These are phyloP conservation scores for Drosophila greeni DNA, from an alignment of 2,888 invertebrate species.

Conservation along the genomic window DNA sequence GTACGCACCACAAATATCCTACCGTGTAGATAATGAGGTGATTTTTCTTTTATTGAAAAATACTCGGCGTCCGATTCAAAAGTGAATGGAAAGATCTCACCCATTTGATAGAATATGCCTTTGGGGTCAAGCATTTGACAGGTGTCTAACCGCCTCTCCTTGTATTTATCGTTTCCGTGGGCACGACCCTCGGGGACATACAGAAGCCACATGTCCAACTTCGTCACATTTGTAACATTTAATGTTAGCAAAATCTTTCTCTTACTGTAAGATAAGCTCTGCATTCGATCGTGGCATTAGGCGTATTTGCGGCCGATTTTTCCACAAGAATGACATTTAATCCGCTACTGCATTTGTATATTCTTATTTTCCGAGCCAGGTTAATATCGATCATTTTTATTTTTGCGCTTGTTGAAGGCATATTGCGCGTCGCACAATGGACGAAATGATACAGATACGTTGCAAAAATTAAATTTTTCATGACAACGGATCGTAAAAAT, in stretches of 20 bases:
- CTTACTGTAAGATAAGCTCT: not conserved
- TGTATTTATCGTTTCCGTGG: constrained; percentile 6
- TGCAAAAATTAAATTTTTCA: too few species aligned
- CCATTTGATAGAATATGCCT: constrained; percentile 1
- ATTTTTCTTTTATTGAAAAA: too few species aligned
- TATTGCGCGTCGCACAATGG: too few species aligned
- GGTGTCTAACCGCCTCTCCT: constrained; percentile 8
- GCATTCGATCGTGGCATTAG: not conserved
- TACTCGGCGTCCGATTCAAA: too few species aligned
- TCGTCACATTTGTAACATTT: not conserved
- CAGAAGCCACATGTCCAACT: not conserved
- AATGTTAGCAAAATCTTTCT: not conserved
- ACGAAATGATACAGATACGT: too few species aligned
- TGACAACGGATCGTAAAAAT: too few species aligned
- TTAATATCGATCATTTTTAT: too few species aligned
- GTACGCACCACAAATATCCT: too few species aligned
- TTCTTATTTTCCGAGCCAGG: constrained; percentile 17
- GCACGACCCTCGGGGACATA: not conserved
- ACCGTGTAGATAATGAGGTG: too few species aligned
- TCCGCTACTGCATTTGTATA: not conserved
- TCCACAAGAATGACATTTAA: constrained; percentile 8
- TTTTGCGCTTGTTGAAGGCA: too few species aligned
- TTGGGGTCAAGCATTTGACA: not conserved
- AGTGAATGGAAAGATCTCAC: not conserved
- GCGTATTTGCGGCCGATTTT: constrained; percentile 11